Conservation (phyloP, 2,797 vertebrate genomes). For the Ceryle rudis region DNA sequence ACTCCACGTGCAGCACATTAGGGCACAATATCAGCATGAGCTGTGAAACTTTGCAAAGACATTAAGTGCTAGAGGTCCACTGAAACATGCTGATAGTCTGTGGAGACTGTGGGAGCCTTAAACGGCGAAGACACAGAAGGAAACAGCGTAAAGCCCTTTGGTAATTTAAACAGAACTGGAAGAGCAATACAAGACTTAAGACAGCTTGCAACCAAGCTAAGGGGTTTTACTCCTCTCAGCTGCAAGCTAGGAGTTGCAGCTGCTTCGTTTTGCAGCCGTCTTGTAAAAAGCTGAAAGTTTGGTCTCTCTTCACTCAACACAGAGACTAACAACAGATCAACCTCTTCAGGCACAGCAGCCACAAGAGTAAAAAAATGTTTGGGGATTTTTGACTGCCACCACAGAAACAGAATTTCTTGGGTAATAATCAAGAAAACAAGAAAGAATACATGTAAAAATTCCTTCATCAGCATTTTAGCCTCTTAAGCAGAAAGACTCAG, state of each 20-base stretch:
- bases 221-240: background rate
- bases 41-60: background rate
- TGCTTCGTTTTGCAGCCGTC: background rate
- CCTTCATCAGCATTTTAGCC: background rate
- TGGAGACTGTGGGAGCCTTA: background rate
- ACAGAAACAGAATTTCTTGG: background rate
- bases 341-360: background rate
- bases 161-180: background rate
- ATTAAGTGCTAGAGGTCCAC: background rate
- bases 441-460: background rate
- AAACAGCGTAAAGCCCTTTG: background rate
- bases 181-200: background rate
- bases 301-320: background rate
- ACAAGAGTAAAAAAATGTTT: background rate
- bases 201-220: background rate
- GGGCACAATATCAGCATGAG: background rate
- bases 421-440: conserved; percentile 32
- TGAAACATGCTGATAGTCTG: background rate
- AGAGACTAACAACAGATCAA: background rate
- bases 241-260: background rate
- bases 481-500: background rate
- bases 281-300: background rate
- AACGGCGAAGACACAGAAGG: background rate
- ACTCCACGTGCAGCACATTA: fast-evolving
- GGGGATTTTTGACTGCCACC: background rate